Evolutionary conservation across 2,888 invertebrate genomes (phyloP).

Genomic region (Agrotis ipsilon): DNA sequence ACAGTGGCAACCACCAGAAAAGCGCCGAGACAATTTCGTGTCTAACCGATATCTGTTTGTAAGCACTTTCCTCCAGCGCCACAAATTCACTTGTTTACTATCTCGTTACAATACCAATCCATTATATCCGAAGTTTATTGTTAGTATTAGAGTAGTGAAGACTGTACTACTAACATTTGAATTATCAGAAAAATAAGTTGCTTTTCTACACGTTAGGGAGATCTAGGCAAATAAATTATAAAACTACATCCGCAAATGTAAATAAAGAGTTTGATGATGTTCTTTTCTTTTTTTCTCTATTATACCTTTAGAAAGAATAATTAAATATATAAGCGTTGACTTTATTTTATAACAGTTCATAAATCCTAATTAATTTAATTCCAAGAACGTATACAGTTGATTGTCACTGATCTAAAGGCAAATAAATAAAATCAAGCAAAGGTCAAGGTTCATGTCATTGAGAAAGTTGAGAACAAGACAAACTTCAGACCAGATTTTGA

Average conservation of each 20-base stretch:
- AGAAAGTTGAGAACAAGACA: neutral
- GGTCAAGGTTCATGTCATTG: neutral
- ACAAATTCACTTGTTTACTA: constrained; percentile 44
- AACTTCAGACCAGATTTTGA: neutral
- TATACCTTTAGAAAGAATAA: too few relatives aligned
- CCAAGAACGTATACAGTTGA: neutral
- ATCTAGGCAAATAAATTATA: too few relatives aligned
- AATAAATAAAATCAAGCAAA: neutral
- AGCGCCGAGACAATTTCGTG: too few relatives aligned
- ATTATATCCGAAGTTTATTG: constrained; percentile 40
- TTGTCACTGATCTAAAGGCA: neutral
- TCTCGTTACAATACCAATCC: constrained; percentile 52
- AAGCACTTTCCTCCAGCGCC: neutral
- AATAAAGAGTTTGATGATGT: too few relatives aligned
- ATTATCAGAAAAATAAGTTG: constrained; percentile 10
- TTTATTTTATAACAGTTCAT: too few relatives aligned
- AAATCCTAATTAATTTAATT: neutral
- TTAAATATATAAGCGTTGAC: too few relatives aligned
- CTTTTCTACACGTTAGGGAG: neutral
- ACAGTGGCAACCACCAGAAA: too few relatives aligned
- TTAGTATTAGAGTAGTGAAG: constrained; percentile 30
- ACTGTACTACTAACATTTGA: constrained; percentile 25
- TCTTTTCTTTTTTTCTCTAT: too few relatives aligned
- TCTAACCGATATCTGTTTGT: constrained; percentile 17
- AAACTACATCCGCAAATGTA: too few relatives aligned